Conservation (phyloP, 2,888 invertebrate species). For the Lobophora halterata region DNA sequence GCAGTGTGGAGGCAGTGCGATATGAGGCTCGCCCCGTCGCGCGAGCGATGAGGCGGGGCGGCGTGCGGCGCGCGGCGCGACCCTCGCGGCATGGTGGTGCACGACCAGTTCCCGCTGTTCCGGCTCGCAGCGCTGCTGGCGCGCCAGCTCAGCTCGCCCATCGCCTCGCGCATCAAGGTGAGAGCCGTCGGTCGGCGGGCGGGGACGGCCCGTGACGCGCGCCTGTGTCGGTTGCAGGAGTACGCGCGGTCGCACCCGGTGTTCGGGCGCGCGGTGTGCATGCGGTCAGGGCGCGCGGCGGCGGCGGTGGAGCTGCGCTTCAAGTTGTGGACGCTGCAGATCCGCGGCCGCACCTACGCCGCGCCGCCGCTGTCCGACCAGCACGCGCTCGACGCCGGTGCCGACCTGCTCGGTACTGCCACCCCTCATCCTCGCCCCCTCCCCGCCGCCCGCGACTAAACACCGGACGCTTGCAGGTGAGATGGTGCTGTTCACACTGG, state of each 20-base stretch:
- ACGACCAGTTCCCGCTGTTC: conserved; percentile 46
- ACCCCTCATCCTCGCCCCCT: not conserved
- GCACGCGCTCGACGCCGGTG: conserved; percentile 38
- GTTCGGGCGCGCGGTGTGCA: conserved; percentile 39
- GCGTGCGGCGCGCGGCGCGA: not conserved
- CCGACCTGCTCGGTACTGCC: conserved; percentile 42
- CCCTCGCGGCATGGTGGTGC: conserved; percentile 14
- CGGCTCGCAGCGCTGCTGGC: conserved; percentile 47
- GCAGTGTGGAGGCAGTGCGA: not conserved
- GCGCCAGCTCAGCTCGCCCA: conserved; percentile 47
- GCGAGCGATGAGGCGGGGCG: not conserved
- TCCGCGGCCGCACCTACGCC: conserved; percentile 29
- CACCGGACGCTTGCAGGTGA: conserved; percentile 50
- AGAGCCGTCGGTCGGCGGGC: not conserved
- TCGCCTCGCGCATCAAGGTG: conserved; percentile 47
- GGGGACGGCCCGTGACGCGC: not conserved
- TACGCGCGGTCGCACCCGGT: conserved; percentile 40
- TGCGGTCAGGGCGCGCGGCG: conserved; percentile 35
- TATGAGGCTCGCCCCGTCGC: not conserved
- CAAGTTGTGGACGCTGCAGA: conserved; percentile 38
- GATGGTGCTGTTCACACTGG: conserved; percentile 40
- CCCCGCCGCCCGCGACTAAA: not conserved
- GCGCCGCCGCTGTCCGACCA: conserved; percentile 35
- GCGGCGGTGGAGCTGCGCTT: conserved; percentile 38
- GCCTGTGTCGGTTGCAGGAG: conserved; percentile 27